Conservation (phyloP, 1,140 invertebrate genomes). For the Drosophila ogumai region DNA sequence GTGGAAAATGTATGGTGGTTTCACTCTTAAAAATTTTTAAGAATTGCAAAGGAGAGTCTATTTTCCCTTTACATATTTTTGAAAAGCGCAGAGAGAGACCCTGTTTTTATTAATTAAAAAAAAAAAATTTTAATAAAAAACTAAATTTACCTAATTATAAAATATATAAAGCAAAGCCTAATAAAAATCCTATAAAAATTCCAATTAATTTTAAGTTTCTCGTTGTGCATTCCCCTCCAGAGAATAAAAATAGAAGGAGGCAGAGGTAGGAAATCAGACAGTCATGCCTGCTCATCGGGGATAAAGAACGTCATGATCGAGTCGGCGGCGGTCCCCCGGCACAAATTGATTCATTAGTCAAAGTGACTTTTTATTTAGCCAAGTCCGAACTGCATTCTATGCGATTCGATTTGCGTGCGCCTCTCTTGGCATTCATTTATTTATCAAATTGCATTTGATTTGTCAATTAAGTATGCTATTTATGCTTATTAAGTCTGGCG, state of each 20-base stretch:
- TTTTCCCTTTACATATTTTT: neutral
- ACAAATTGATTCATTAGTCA: slow-evolving; percentile 83
- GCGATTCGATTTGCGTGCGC: slow-evolving; percentile 36
- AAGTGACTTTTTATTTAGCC: slow-evolving; percentile 78
- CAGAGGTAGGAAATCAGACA: slow-evolving; percentile 30
- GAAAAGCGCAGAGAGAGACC: no score
- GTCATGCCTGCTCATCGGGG: slow-evolving; percentile 47
- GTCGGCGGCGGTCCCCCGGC: slow-evolving; percentile 53
- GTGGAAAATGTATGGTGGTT: no score
- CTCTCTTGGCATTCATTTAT: slow-evolving; percentile 52
- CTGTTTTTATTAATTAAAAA: no score
- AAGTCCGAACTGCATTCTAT: slow-evolving; percentile 38
- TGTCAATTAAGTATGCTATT: slow-evolving; percentile 81
- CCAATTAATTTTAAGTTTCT: neutral
- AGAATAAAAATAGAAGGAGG: neutral
- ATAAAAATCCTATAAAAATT: neutral
- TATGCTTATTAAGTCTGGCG: slow-evolving; percentile 70
- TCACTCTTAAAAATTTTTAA: neutral
- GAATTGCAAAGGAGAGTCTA: neutral
- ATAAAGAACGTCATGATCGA: slow-evolving; percentile 63
- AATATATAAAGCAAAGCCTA: neutral
- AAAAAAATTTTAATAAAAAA: no score
- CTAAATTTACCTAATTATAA: no score
- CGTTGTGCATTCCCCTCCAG: neutral
- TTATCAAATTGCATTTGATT: slow-evolving; percentile 81